These are phyloP conservation scores for Oncorhynchus mykiss DNA, from an alignment of 2,113 vertebrate genomes.

Conservation along the genomic window DNA sequence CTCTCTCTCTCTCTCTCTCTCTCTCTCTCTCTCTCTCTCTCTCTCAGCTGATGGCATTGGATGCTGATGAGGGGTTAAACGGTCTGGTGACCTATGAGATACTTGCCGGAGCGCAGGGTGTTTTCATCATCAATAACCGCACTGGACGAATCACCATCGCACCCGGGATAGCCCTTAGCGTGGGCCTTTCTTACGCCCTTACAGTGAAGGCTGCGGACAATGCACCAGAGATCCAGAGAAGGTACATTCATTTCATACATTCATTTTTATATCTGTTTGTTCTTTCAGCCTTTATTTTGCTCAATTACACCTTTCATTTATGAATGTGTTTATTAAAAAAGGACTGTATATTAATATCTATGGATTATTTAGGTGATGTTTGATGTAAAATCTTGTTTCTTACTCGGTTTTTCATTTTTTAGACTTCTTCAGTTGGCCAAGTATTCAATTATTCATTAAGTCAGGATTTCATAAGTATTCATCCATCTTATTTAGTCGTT, in stretches of 20 bases:
- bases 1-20: neutral
- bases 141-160: slow-evolving; percentile 89
- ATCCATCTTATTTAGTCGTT: no score
- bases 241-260: slow-evolving; percentile 67
- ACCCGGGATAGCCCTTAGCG: slow-evolving; percentile 73
- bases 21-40: slow-evolving; percentile 10
- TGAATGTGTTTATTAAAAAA: no score
- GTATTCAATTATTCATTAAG: no score
- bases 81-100: slow-evolving; percentile 90
- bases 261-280: neutral
- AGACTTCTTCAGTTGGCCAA: no score
- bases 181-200: slow-evolving; percentile 85
- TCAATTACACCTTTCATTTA: no score
- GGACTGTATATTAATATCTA: no score
- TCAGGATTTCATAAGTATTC: no score
- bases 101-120: slow-evolving; percentile 83
- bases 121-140: slow-evolving; percentile 84
- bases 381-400: no score
- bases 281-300: no score
- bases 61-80: slow-evolving; percentile 89
- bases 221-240: slow-evolving; percentile 84
- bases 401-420: no score
- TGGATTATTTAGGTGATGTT: no score
- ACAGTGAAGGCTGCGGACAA: slow-evolving; percentile 89
- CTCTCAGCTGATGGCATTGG: slow-evolving; percentile 85